phyloP scores from a whole-genome alignment of 2,888 invertebrate genomes.

The Nematopogon swammerdamellus region DNA sequence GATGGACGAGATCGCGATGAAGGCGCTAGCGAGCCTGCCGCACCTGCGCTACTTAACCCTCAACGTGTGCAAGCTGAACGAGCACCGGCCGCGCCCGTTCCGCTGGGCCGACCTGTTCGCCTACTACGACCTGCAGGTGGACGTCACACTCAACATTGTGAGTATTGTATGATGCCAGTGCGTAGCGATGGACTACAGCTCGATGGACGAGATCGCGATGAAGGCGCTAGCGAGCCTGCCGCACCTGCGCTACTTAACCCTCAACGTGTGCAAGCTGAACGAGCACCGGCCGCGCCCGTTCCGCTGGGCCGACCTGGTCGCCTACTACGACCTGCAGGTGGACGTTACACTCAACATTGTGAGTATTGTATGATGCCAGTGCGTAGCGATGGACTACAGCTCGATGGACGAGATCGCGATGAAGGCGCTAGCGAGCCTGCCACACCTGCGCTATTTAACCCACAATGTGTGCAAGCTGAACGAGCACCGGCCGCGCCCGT shows the following conservation, averaged over 20 bases:
- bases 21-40: slow-evolving; percentile 22
- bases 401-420: slow-evolving; percentile 23
- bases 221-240: slow-evolving; percentile 23
- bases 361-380: slow-evolving; percentile 26
- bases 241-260: slow-evolving; percentile 20
- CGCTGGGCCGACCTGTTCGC: slow-evolving; percentile 23
- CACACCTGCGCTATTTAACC: slow-evolving; percentile 21
- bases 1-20: slow-evolving; percentile 22
- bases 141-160: slow-evolving; percentile 31
- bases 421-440: slow-evolving; percentile 23
- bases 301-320: slow-evolving; percentile 23
- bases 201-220: slow-evolving; percentile 22
- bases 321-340: slow-evolving; percentile 16
- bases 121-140: slow-evolving; percentile 17
- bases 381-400: slow-evolving; percentile 31
- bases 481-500: slow-evolving; percentile 10
- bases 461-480: slow-evolving; percentile 22
- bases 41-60: slow-evolving; percentile 23
- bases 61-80: slow-evolving; percentile 20
- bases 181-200: slow-evolving; percentile 30
- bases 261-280: slow-evolving; percentile 22
- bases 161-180: slow-evolving; percentile 28
- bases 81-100: slow-evolving; percentile 13
- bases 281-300: slow-evolving; percentile 14
- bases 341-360: slow-evolving; percentile 31